Evolutionary conservation across 1,140 invertebrate genomes (phyloP), one percentile per base, ranked within the genome.

Genomic region (Brachionus koreanus): DNA sequence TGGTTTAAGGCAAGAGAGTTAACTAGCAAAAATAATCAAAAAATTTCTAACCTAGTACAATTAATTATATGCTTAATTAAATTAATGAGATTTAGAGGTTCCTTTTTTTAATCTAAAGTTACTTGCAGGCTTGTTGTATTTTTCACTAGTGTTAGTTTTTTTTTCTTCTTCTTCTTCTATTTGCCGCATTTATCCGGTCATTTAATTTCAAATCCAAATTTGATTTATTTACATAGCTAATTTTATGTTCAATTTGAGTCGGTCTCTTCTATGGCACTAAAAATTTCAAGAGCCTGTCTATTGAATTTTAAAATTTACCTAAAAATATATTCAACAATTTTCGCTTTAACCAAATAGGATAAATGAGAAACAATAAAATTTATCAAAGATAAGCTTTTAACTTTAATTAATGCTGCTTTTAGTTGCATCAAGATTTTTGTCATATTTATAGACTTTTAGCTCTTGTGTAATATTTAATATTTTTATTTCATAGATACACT

Each of bases 31-130:
- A 69, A 69, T 39, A 6, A 39, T 23, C 37, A 69, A 39, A 69
- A 39, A 37, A 69, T 16, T 65, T 65, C 61, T 65, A 69, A 39
- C 65, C 49, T 57, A 69, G 35, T 39, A 39, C 65, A 57, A 57
- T 39, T 65, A 69, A 69, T 69, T 69, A 69, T 33, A 69, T 42
- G 65, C 65, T 69, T 69, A 69, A 69, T 69, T 69, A 69, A 69
- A 69, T 69, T 69, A 69, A 69, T 69, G 33, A 69, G 65, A 69
- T 37, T 69, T 69, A 69, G 12, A 69, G 65, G 19, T 69, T 69
- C 37, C 37, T 69, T 37, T 43, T n/a, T n/a, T 69, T 39, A 16
- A 2, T 23, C 9, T 37, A 39, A 37, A 39, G 35, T 67, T 19
- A 39, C 65, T 23, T 39, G 13, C n/a, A 69, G 65, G 65, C 65